Base-by-base conservation (phyloP, 2,888 invertebrate genomes). In the Melieria picta region DNA sequence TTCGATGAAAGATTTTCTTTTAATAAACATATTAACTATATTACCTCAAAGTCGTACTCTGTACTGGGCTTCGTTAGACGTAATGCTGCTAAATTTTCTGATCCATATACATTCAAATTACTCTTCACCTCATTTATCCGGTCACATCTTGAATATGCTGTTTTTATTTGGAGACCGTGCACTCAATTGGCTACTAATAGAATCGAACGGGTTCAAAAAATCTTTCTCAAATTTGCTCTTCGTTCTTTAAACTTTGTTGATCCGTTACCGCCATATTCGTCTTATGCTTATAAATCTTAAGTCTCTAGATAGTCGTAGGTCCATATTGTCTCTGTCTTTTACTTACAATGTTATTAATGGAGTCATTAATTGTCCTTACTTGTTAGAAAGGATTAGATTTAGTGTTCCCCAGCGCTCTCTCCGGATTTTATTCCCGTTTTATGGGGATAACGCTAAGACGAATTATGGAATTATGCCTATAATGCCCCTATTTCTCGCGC, bases 381-480 rank as follows among this genome's bases (percentile, higher is more conserved):
- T 56, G 56, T 56, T 9, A 10, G 56, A 56, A 56, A 56, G 56
- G 13, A 56, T 56, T 56, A 7, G 13, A 56, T 56, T 56, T 56
- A 56, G 9, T 56, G 56, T 56, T 56, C 16, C 56, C 10, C 16
- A 56, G 56, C 13, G 56, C 13, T 56, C 4, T 13, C 56, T 56
- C 30, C 4, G 56, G 56, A 56, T 30, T 3, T 13, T 13, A 0
- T 56, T 7, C n/a, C 56, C 13, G 13, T 56, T 56, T 1, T 56
- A 56, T 7, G 56, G 13, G 56, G 1, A 13, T 4, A 56, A 58
- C 3, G 7, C 4, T 7, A 30, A 42, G 11, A 42, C 58, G 7
- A 58, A 58, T 42, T 30, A 42, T 30, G 58, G 7, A 58, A 58
- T 42, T 30, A 42, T 30, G 58, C 58, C 30, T 7, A 11, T 58